Evolutionary conservation across 2,113 vertebrate species (phyloP).

Genomic region (Ciconia boyciana): DNA sequence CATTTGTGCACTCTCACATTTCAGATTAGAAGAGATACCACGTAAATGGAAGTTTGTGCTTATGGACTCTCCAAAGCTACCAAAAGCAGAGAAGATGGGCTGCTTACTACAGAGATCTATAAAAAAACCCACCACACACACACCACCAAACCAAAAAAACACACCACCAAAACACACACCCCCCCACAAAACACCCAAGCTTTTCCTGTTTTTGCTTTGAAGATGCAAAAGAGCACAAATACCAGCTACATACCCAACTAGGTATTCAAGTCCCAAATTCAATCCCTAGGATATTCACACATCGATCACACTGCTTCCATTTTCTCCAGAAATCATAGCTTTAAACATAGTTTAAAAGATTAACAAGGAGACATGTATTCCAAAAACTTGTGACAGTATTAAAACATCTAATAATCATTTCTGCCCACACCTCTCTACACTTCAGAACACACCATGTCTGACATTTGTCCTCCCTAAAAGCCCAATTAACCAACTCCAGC

Average conservation of each 20-base stretch:
- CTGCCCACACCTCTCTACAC: not conserved
- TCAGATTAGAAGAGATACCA: not conserved
- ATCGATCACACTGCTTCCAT: not conserved
- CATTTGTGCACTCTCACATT: fast-evolving
- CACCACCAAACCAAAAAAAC: too few species aligned
- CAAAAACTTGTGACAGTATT: not conserved
- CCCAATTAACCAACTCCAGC: not conserved
- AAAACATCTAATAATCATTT: not conserved
- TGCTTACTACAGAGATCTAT: not conserved
- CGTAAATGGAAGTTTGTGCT: not conserved
- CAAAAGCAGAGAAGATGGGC: not conserved
- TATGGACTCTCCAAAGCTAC: not conserved
- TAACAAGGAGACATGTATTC: fast-evolving
- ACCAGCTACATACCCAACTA: not conserved
- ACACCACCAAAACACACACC: too few species aligned
- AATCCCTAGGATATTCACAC: not conserved
- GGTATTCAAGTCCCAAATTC: not conserved
- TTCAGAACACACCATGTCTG: not conserved
- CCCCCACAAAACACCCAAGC: too few species aligned
- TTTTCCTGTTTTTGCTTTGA: not conserved
- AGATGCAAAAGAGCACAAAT: not conserved
- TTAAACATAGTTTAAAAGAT: not conserved
- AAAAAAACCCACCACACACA: not conserved
- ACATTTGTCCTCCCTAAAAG: not conserved
- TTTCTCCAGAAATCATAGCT: not conserved